Base-by-base conservation (phyloP, 1,140 invertebrate species). In the Phortica variegata region DNA sequence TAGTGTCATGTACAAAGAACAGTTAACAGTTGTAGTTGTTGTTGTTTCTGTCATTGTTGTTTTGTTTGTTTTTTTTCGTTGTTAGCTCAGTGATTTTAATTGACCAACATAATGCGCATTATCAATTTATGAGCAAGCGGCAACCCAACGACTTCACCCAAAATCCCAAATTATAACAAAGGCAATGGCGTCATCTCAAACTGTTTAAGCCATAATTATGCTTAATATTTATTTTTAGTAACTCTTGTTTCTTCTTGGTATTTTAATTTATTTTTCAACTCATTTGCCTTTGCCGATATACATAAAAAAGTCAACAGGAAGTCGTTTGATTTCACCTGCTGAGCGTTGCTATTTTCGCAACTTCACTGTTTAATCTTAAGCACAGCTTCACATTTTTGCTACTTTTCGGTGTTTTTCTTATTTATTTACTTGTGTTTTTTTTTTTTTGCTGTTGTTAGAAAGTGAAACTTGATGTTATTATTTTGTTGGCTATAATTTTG, bases 121-220 rank as follows among this genome's bases (percentile, higher is more conserved):
- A 58, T 58, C 56, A 58, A 56, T 56, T 51, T 52, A 43, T 41
- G 49, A 43, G n/a, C n/a, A n/a, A n/a, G n/a, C n/a, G n/a, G n/a
- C n/a, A n/a, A n/a, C n/a, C n/a, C n/a, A n/a, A n/a, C n/a, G n/a
- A n/a, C n/a, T n/a, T n/a, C n/a, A n/a, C n/a, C n/a, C n/a, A n/a
- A n/a, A n/a, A n/a, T n/a, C n/a, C n/a, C n/a, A n/a, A n/a, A n/a
- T n/a, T n/a, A n/a, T n/a, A n/a, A n/a, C n/a, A n/a, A n/a, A n/a
- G n/a, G n/a, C n/a, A n/a, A n/a, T n/a, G n/a, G n/a, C n/a, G n/a
- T n/a, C n/a, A n/a, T n/a, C n/a, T n/a, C n/a, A n/a, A n/a, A n/a
- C n/a, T n/a, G n/a, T n/a, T n/a, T n/a, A n/a, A n/a, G n/a, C 54
- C 38, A 59, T 59, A 59, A 59, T 59, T 59, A 59, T 59, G 56